Evolutionary conservation across 2,797 vertebrate species (phyloP), one percentile per base, ranked within the genome.

Genomic region (Hydrolagus colliei): DNA sequence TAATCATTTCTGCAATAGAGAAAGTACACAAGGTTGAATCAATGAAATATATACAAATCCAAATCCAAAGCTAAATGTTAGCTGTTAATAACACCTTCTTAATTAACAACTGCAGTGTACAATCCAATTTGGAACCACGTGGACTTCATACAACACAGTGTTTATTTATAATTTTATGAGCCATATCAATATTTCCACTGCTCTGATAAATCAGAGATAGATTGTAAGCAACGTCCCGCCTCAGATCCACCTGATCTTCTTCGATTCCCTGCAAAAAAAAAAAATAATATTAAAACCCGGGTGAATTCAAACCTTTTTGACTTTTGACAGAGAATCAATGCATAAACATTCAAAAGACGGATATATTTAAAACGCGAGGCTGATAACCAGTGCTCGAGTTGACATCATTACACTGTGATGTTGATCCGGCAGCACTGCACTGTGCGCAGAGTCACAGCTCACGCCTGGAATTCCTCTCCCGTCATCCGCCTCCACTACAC

Each of bases 221-320:
- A 88, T 97, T 97, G 90, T 94, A 96, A 87, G 95, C 95, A 73
- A 95, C 91, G 87, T 97, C 96, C 92, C 94, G 93, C 87, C 93
- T 91, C 87, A 97, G 88, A 89, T 97, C 96, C 87, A 96, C 92
- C 88, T 97, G 96, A 88, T 96, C 95, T 0, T 90, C 88, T 77
- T 95, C 96, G 87, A 96, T 95, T 82, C 96, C 96, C 95, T 96
- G 87, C 11, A 86, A 88, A 85, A 86, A 0, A 68, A 85, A 62
- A 7, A 22, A 0, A 75, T 61, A 4, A 27, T 4, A 35, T 4
- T 68, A 6, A 79, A 78, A 79, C 13, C 7, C 35, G 67, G 3
- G 13, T 76, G 10, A 32, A 35, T 68, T 84, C 20, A 86, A 84
- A 86, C 14, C 13, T 22, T 77, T 77, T 86, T 63, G 41, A 32